A percentile compares a stretch with the other conserved stretches of the same genome.
These are phyloP conservation scores for Ferrisia virgata DNA, from an alignment of 2,888 invertebrate genomes.

Conservation along the genomic window DNA sequence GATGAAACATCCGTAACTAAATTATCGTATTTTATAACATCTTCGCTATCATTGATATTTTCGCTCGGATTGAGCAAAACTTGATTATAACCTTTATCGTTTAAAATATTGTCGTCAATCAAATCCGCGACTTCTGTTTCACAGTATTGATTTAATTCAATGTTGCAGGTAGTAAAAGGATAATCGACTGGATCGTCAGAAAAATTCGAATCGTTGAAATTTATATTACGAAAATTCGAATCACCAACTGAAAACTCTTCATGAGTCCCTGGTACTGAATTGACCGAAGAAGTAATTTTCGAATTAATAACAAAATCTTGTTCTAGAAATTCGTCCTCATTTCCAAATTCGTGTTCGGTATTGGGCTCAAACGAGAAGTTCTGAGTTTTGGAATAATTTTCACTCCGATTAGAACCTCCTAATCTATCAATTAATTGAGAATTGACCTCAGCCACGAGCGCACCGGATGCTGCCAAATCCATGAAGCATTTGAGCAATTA, in stretches of 20 bases:
- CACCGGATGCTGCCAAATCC: constrained; percentile 35
- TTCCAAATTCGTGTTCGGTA: constrained; percentile 23
- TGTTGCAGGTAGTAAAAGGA: neutral
- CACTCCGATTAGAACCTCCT: neutral
- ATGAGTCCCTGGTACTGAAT: constrained; percentile 1
- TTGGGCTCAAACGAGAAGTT: neutral
- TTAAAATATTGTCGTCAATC: constrained; percentile 16
- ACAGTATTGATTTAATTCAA: constrained; percentile 21
- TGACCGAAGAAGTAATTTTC: neutral
- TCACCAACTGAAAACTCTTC: constrained; percentile 21
- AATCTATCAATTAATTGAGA: neutral
- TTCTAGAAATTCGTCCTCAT: constrained; percentile 20
- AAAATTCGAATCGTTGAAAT: constrained; percentile 19
- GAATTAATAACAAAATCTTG: constrained; percentile 14
- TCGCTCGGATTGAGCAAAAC: constrained; percentile 3
- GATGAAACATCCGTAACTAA: neutral
- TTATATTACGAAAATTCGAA: neutral
- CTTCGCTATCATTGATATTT: neutral
- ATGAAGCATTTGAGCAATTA: constrained; percentile 43
- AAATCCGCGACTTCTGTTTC: constrained; percentile 23
- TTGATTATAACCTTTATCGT: constrained; percentile 2
- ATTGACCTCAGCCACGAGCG: constrained; percentile 40
- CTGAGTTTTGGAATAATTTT: neutral
- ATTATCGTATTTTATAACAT: constrained; percentile 5
- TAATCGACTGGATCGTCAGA: neutral